Evolutionary conservation across 1,140 invertebrate species (phyloP), one percentile per base, ranked within the genome.

Genomic region (Drosophila tsacasi): DNA sequence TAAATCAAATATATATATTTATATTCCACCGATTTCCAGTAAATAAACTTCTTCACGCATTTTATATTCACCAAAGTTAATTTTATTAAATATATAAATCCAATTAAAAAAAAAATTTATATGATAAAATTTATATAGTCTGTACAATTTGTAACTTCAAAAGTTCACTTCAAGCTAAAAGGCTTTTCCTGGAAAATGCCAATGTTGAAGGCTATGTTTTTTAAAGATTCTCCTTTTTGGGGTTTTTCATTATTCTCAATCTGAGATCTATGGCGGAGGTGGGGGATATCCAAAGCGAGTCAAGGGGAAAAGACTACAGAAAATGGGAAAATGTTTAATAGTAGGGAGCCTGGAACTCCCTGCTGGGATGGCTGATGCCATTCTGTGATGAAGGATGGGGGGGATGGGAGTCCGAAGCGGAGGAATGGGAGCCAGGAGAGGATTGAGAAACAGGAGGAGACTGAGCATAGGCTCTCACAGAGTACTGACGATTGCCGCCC

Each of bases 311-410:
- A 23, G 2, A 13, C 6, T 35, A 23, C 13, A 15, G 6, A 19
- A 25, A 19, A 27, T 7, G n/a, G n/a, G 1, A 6, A 9, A 8
- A 30, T 58, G 8, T 35, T 49, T 23, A 80, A 46, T 80, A 86
- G 39, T 89, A 86, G 4, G 83, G 83, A 4, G 80, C 76, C 49
- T 80, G 71, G 13, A 89, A 86, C 9, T 89, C 80, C 9, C 80
- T 57, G 50, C 84, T 86, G 9, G 83, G 83, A 57, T 58, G 59
- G 2, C 25, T 21, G 21, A 82, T 10, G 23, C 52, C 17, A 23
- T 73, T 60, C 13, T 21, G 37, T 8, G 52, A 13, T 1, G 7
- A 25, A 21, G 5, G 66, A 46, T 27, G 23, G 4, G 32, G 15
- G 13, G 40, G 8, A 35, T 23, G n/a, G 32, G 6, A 23, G 5